Conservation (phyloP, 2,888 invertebrate genomes). For the Cerceris ruficornis region DNA sequence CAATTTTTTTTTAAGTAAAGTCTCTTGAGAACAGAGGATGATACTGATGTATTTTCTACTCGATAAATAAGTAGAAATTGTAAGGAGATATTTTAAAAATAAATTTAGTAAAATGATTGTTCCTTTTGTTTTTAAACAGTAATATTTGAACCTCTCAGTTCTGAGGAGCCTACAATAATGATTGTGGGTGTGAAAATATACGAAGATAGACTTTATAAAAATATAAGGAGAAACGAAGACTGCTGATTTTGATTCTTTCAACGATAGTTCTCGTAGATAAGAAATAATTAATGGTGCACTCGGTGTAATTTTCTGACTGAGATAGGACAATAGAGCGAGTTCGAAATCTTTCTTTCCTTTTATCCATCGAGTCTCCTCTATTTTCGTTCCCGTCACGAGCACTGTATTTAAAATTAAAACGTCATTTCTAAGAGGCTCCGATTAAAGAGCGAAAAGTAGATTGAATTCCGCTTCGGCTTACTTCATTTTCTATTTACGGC, state of each 20-base stretch:
- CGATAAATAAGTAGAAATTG: too few species aligned
- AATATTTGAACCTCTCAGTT: too few species aligned
- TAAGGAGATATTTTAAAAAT: too few species aligned
- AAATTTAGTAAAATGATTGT: too few species aligned
- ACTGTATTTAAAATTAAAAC: slow-evolving; percentile 44
- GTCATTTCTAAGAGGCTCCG: background rate
- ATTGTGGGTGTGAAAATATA: too few species aligned
- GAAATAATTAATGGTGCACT: slow-evolving; percentile 28
- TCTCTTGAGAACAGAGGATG: too few species aligned
- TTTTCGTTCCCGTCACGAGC: slow-evolving; percentile 31
- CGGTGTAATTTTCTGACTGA: slow-evolving; percentile 53
- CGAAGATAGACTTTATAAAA: too few species aligned
- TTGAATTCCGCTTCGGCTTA: background rate
- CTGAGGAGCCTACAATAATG: too few species aligned
- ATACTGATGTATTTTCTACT: too few species aligned
- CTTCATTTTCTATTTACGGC: background rate
- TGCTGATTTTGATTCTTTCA: background rate
- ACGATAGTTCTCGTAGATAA: slow-evolving; percentile 9
- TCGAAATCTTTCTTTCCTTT: slow-evolving; percentile 19
- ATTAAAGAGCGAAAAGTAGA: slow-evolving; percentile 6
- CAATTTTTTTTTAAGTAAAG: too few species aligned
- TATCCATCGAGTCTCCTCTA: slow-evolving; percentile 7
- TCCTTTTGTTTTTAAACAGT: too few species aligned
- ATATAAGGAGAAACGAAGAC: background rate
- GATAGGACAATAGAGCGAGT: slow-evolving; percentile 51